phyloP scores from a whole-genome alignment of 2,113 vertebrate genomes.

The Gnathonemus longibarbis region DNA sequence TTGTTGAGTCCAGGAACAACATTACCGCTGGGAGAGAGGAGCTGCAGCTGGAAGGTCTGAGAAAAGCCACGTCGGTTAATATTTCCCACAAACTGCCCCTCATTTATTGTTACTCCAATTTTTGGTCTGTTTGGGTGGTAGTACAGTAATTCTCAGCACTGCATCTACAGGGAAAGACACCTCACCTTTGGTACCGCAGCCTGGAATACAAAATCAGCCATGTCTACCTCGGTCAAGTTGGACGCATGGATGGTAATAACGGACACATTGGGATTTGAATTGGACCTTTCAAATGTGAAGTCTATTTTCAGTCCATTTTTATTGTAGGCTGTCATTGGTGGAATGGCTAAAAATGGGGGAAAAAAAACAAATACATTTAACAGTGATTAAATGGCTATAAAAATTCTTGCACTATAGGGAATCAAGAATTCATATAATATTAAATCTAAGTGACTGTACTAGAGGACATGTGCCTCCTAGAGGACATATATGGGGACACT shows the following conservation, averaged over 20 bases:
- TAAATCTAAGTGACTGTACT: neutral
- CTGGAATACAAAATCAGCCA: slow-evolving; percentile 99
- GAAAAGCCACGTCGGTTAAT: neutral
- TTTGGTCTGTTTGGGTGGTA: neutral
- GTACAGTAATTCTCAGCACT: neutral
- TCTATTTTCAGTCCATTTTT: slow-evolving; percentile 98
- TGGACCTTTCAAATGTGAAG: slow-evolving; percentile 95
- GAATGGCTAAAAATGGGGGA: slow-evolving; percentile 69
- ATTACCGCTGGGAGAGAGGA: slow-evolving; percentile 96
- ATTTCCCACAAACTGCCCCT: neutral
- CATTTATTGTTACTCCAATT: neutral
- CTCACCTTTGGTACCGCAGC: slow-evolving; percentile 99
- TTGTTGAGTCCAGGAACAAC: slow-evolving; percentile 91
- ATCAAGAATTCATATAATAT: neutral
- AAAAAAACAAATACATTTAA: slow-evolving; percentile 14
- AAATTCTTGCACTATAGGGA: neutral
- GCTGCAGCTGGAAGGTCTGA: slow-evolving; percentile 99
- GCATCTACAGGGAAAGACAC: neutral
- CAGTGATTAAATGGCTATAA: neutral
- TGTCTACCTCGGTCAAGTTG: slow-evolving; percentile 89
- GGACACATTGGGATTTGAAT: slow-evolving; percentile 89
- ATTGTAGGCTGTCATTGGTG: slow-evolving; percentile 92
- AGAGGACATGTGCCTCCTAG: no score
- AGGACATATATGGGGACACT: neutral
- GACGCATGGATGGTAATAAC: slow-evolving; percentile 96